Evolutionary conservation across 2,888 invertebrate genomes (phyloP), one percentile per base, ranked within the genome.

Genomic region (Minunthozetes semirufus): DNA sequence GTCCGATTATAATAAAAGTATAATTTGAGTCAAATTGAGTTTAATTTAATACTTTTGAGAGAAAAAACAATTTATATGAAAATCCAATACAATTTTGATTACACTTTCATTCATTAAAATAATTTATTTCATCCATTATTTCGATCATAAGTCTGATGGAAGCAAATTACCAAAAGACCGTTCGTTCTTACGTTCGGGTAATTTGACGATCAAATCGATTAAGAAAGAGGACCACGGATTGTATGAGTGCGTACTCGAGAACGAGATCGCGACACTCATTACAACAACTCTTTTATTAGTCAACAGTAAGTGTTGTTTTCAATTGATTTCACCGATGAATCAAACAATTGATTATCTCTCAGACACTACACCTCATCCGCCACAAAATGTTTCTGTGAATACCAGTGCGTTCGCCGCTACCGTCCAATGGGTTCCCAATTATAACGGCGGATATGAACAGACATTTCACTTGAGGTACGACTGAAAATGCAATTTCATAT

Each of bases 321-420:
- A 50, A 13, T 42, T 42, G n/a, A n/a, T 42, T 42, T 13, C 13
- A 9, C 13, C 11, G 5, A 42, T 42, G 8, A 9, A 9, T 1
- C 11, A 42, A 1, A 42, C 5, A 8, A 9, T 42, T 42, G 8
- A 42, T 42, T 19, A 38, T 25, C 15, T 50, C 50, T 13, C 8
- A 76, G 94, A 94, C 77, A 96, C 96, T 19, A 94, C 95, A 81
- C 96, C 96, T 19, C 96, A 97, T 85, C 95, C 97, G 61, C 97
- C 97, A 0, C 93, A 93, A 86, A 97, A 97, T 85, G 88, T 97
- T 76, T 90, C 93, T 27, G 93, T 92, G 33, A 89, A 90, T 68
- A 90, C 94, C 61, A 91, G 90, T 0, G 91, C 93, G 84, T 94
- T 94, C 83, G 89, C 92, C 77, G 94, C 95, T 76, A 92, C 92